These are phyloP conservation scores for Caenorhabditis panamensis DNA, from an alignment of 2,888 invertebrate genomes.

Conservation along the genomic window DNA sequence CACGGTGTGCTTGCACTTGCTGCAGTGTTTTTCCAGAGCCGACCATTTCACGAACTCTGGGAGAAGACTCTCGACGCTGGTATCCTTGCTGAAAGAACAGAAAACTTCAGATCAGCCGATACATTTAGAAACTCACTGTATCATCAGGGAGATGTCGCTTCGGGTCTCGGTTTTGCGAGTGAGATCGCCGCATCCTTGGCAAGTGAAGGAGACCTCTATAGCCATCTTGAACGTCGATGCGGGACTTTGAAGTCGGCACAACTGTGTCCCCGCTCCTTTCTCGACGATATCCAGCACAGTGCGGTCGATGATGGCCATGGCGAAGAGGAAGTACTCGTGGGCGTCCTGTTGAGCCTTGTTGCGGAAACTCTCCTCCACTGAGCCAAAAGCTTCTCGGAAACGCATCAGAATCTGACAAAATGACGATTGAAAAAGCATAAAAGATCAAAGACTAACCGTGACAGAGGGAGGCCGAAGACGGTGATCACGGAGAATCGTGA, in stretches of 20 bases:
- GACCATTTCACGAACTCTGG: background rate
- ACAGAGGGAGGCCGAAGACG: no score
- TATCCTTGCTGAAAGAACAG: background rate
- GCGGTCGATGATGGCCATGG: background rate
- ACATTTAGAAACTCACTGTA: background rate
- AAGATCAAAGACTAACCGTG: no score
- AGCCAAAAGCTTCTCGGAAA: background rate
- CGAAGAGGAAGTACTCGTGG: background rate
- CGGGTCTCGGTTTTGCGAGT: background rate
- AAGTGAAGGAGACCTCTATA: background rate
- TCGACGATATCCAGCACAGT: background rate
- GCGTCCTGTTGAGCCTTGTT: slow-evolving; percentile 13
- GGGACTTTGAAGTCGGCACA: background rate
- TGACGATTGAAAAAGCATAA: background rate
- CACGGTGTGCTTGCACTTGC: background rate
- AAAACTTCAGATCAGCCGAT: no score
- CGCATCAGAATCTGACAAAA: no score
- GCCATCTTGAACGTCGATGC: slow-evolving; percentile 1
- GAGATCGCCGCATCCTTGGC: background rate
- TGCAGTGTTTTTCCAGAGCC: slow-evolving; percentile 4
- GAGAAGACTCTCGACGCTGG: background rate
- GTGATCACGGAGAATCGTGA: no score
- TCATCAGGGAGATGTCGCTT: background rate
- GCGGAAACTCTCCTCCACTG: background rate
- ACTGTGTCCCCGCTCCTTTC: background rate